Conservation (phyloP, 2,113 vertebrate genomes). For the Marmota flaviventris region DNA sequence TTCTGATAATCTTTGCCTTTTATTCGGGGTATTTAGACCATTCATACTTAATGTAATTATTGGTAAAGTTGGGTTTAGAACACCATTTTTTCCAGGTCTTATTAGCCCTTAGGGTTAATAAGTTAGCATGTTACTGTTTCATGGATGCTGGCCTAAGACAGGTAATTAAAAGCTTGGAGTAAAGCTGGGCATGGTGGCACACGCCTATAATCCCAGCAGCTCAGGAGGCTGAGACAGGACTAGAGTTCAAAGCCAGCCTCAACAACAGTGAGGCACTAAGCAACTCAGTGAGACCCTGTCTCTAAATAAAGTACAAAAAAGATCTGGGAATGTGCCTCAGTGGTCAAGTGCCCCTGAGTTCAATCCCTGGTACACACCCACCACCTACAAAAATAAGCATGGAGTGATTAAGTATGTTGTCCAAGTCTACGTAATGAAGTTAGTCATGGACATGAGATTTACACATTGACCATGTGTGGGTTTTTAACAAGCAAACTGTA, state of each 20-base stretch:
- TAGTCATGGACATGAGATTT: neutral
- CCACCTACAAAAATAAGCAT: no score
- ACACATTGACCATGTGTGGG: neutral
- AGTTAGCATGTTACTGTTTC: neutral
- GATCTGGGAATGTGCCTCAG: no score
- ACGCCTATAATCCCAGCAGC: no score
- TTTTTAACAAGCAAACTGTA: neutral
- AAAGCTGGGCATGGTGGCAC: no score
- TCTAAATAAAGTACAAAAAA: no score
- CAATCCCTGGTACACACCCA: no score
- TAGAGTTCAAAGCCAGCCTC: no score
- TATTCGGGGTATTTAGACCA: neutral
- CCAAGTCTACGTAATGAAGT: neutral
- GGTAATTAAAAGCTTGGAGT: neutral
- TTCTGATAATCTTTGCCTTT: neutral
- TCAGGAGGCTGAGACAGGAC: no score
- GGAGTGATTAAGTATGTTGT: neutral
- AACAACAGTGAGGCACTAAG: no score
- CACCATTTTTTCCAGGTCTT: constrained; percentile 10
- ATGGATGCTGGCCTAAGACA: neutral
- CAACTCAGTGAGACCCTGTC: no score
- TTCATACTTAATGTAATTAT: neutral
- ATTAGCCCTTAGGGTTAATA: neutral
- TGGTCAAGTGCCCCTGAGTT: no score
- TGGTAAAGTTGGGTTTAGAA: neutral